Evolutionary conservation across 1,140 invertebrate genomes (phyloP), one percentile per base, ranked within the genome.

Genomic region (Brachionus calyciflorus): DNA sequence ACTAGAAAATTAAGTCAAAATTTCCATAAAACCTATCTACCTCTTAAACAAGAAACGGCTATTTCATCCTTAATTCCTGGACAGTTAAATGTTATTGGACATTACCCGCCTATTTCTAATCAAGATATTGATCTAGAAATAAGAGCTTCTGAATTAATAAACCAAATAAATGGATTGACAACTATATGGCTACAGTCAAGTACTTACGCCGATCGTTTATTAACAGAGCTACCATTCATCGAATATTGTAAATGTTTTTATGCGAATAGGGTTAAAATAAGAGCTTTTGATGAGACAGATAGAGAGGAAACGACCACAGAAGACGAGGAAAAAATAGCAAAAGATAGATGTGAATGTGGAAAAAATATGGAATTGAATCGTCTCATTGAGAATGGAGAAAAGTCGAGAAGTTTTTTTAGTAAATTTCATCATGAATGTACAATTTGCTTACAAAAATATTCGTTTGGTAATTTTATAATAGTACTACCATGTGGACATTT

Each of bases 181-280:
- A 73, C 69, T 7, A 73, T 73, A 19, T 73, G 69, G 69, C 28
- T 73, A 51, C 69, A 73, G 19, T 49, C 69, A 10, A 73, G 33
- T 24, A 41, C 69, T 19, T 73, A 37, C 28, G 69, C 69, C 3
- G 69, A 73, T 55, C 69, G 69, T 4, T 55, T 73, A 24, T 51
- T 73, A 19, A 26, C 46, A 7, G 46, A 49, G 17, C 30, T 73
- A 5, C 69, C 69, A 26, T 30, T 28, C 12, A 28, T 73, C 4
- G 69, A 73, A 40, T 73, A 73, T 17, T 73, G 69, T 24, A 73
- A 73, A n/a, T 73, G 69, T 55, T 73, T 49, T 30, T 73, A 24
- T 40, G 46, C 37, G 19, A 49, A 26, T 51, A 49, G 46, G 24
- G 46, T 73, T 10, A 49, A 41, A 24, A 19, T 73, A 24, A 73